These are phyloP conservation scores for Ametastegia equiseti DNA, from an alignment of 2,888 invertebrate species.

Conservation along the genomic window DNA sequence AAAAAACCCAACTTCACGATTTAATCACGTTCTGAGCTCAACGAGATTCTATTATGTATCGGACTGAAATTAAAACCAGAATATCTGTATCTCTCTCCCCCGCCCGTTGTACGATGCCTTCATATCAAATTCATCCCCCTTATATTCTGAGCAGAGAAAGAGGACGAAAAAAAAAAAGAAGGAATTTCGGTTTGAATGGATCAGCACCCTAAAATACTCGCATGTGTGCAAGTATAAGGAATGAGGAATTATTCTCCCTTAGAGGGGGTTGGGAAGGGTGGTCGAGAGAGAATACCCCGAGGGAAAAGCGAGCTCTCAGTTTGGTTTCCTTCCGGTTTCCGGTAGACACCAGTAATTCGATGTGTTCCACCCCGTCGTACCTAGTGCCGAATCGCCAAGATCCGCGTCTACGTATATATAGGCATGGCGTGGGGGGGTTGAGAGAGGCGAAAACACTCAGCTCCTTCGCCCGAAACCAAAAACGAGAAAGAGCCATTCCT, in stretches of 20 bases:
- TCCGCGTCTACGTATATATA: too few relatives aligned
- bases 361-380: constrained; percentile 44
- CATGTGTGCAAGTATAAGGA: background rate
- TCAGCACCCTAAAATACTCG: background rate
- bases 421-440: background rate
- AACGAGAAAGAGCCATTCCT: constrained; percentile 62
- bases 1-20: background rate
- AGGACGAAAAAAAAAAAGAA: constrained; percentile 46
- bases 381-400: constrained; percentile 10
- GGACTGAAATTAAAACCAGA: background rate
- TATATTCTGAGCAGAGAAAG: constrained; percentile 2
- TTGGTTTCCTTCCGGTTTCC: constrained; percentile 63
- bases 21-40: background rate
- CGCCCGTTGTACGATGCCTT: background rate
- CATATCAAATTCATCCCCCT: background rate
- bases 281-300: background rate
- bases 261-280: constrained; percentile 13
- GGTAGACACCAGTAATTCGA: constrained; percentile 64
- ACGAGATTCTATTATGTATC: background rate
- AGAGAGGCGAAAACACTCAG: constrained; percentile 34
- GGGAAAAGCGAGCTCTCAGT: constrained; percentile 48
- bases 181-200: constrained; percentile 1
- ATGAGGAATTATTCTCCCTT: background rate
- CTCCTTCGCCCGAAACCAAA: constrained; percentile 28
- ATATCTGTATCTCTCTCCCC: background rate